Conservation (phyloP, 2,113 vertebrate genomes). For the Scartelaos histophorus region DNA sequence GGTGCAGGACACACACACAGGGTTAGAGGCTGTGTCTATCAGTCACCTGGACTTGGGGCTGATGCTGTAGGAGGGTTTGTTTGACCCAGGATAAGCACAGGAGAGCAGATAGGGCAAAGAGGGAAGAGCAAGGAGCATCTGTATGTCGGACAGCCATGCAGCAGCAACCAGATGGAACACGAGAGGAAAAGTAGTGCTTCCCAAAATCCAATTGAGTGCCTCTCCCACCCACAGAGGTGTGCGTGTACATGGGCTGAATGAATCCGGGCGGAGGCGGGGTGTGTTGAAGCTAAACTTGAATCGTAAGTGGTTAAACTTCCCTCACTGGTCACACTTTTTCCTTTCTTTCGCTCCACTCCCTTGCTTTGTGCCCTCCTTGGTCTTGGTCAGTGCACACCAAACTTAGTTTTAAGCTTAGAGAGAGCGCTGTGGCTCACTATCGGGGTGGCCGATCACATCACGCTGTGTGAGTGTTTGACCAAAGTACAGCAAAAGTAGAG, state of each 20-base stretch:
- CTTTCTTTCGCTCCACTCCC: constrained; percentile 25
- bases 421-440: constrained; percentile 56
- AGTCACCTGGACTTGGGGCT: constrained; percentile 49
- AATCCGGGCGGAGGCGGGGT: constrained; percentile 69
- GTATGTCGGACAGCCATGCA: constrained; percentile 55
- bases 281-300: constrained; percentile 77
- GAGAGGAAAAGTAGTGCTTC: constrained; percentile 57
- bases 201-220: constrained; percentile 64
- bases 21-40: constrained; percentile 34
- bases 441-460: constrained; percentile 68
- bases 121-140: constrained; percentile 50
- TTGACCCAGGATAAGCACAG: constrained; percentile 46
- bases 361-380: constrained; percentile 42
- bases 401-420: constrained; percentile 78
- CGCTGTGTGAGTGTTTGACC: constrained; percentile 28
- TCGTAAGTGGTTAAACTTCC: constrained; percentile 70
- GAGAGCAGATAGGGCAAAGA: constrained; percentile 57
- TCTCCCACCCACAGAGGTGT: constrained; percentile 62
- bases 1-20: constrained; percentile 36
- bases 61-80: constrained; percentile 48
- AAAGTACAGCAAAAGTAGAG: constrained; percentile 35
- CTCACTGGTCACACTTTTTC: constrained; percentile 65
- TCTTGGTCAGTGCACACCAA: constrained; percentile 73
- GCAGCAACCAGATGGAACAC: constrained; percentile 72
- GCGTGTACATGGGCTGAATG: constrained; percentile 49